Evolutionary conservation across 2,888 invertebrate genomes (phyloP).

Genomic region (Ormyrus thymus): DNA sequence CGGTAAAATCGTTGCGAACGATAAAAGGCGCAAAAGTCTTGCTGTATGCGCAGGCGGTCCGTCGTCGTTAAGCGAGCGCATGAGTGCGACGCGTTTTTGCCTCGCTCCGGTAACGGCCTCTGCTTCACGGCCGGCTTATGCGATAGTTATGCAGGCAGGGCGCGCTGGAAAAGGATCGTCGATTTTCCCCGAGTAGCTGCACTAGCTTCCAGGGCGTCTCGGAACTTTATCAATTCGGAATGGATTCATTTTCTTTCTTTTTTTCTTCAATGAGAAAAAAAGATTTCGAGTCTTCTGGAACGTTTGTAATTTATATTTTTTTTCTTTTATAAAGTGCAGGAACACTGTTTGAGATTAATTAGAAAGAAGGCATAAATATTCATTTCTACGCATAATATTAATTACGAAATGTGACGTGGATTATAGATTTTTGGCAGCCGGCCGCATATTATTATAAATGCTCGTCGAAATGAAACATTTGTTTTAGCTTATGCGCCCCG

Average conservation of each 20-base stretch:
- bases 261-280: too few relatives aligned
- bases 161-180: conserved; percentile 14
- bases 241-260: too few relatives aligned
- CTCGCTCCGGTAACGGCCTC: conserved; percentile 55
- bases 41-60: background rate
- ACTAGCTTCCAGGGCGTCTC: too few relatives aligned
- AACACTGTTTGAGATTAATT: too few relatives aligned
- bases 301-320: too few relatives aligned
- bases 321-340: too few relatives aligned
- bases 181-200: background rate
- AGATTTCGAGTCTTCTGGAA: too few relatives aligned
- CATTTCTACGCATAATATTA: too few relatives aligned
- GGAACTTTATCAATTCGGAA: too few relatives aligned
- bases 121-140: conserved; percentile 43
- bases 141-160: background rate
- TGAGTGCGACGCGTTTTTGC: conserved; percentile 58
- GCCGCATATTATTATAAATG: conserved; percentile 21
- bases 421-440: too few relatives aligned
- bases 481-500: conserved; percentile 35
- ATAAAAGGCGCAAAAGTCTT: conserved; percentile 24
- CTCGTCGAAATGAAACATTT: conserved; percentile 34
- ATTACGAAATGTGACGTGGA: too few relatives aligned
- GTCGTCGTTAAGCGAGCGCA: conserved; percentile 43
- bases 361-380: too few relatives aligned
- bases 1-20: conserved; percentile 1